Evolutionary conservation across 1,140 invertebrate genomes (phyloP), one percentile per base, ranked within the genome.

Genomic region (Trichoplusia ni): DNA sequence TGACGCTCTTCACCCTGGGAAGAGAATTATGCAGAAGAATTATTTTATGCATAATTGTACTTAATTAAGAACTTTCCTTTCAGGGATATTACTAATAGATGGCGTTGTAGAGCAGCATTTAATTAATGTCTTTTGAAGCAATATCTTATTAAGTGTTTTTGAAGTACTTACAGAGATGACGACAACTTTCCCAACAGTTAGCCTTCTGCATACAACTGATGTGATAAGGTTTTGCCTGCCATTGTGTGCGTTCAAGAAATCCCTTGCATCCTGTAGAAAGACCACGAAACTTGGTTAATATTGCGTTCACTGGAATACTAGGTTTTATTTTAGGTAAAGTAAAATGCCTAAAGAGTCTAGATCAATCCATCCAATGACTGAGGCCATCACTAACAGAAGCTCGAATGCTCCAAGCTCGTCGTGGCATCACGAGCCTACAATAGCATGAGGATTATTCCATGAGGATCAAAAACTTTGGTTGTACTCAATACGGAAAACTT

Each of bases 191-290:
- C 81, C 85, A 0, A 84, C 54, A 1, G 25, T 64, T 1, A 85
- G 46, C 11, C 65, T 76, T 4, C 49, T 76, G 49, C 81, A 86
- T 0, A 72, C 13, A 13, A 81, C 70, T 3, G 83, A 85, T 0
- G 75, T 72, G 0, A 84, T 60, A 0, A 67, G 37, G n/a, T 72
- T 63, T 9, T 42, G 42, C 0, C 27, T 42, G 23, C 64, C 53
- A 14, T 88, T 88, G 19, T 72, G 74, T 0, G 70, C 65, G 53
- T 86, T 88, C 1, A 88, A 51, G 46, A 88, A 86, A 9, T 81
- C 76, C 35, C 85, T 67, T 3, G 81, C 79, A 5, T 86, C 82
- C 85, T 88, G 54, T 6, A 72, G 71, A 25, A 29, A 53, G 56
- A 56, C 53, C 2, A 46, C 33, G 14, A 16, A 25, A 46, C 5